Conservation (phyloP, 2,797 vertebrate genomes). For the Cuculus canorus region DNA sequence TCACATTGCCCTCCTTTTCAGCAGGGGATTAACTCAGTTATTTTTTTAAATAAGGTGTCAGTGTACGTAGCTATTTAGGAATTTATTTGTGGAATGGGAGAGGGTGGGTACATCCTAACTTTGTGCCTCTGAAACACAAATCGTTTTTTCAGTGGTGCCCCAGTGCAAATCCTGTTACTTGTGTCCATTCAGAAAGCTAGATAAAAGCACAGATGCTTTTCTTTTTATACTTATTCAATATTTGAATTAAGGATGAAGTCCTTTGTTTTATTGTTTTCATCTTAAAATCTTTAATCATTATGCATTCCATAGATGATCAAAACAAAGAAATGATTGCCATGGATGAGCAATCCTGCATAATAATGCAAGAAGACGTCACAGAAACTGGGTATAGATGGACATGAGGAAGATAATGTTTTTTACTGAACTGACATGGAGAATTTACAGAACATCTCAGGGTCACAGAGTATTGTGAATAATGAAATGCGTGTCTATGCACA, state of each 20-base stretch:
- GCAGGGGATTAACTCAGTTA: not conserved
- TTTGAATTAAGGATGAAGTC: not conserved
- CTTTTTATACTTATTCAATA: not conserved
- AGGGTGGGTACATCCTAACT: not conserved
- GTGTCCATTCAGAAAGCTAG: not conserved
- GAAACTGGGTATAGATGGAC: not conserved
- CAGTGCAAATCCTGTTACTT: not conserved
- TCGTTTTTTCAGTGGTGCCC: not conserved
- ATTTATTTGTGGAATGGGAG: not conserved
- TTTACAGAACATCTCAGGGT: not conserved
- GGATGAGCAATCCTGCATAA: not conserved
- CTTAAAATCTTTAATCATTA: not conserved
- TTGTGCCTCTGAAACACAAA: not conserved
- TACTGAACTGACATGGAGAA: not conserved
- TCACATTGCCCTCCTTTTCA: not conserved
- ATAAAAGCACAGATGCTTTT: not conserved
- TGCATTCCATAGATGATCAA: not conserved
- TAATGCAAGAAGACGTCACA: not conserved
- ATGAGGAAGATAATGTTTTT: not conserved
- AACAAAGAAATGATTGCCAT: conserved; percentile 28
- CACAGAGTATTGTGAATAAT: not conserved
- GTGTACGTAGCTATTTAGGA: not conserved
- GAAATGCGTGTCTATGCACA: not conserved
- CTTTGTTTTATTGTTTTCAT: not conserved
- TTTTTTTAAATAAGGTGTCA: not conserved